Conservation (phyloP, 2,888 invertebrate genomes). For the Argyra leucocephala region DNA sequence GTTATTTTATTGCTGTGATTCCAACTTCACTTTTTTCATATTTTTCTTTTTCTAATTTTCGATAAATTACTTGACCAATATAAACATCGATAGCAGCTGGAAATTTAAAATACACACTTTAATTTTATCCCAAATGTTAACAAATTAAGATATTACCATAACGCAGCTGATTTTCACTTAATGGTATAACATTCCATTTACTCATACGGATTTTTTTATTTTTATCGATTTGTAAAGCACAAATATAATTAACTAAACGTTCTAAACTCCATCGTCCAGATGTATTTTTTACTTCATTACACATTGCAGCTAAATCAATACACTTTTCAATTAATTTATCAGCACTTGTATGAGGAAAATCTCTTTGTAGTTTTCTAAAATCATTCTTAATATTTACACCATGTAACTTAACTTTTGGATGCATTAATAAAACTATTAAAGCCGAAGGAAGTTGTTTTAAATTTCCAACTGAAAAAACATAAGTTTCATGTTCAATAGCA, state of each 20-base stretch:
- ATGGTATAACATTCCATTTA: conserved; percentile 51
- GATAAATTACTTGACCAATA: conserved; percentile 41
- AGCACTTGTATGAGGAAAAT: conserved; percentile 50
- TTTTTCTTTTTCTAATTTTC: conserved; percentile 29
- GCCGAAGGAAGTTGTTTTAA: conserved; percentile 50
- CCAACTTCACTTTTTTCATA: neutral
- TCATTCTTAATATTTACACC: conserved; percentile 58
- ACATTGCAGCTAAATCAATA: conserved; percentile 50
- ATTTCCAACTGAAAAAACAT: conserved; percentile 49
- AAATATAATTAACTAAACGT: conserved; percentile 47
- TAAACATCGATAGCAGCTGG: conserved; percentile 56
- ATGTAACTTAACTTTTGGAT: conserved; percentile 50
- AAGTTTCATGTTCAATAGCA: conserved; percentile 47
- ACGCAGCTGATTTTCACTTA: conserved; percentile 37
- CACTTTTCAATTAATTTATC: conserved; percentile 50
- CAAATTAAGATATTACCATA: neutral
- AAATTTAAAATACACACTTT: neutral
- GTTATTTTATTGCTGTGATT: neutral
- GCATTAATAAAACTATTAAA: conserved; percentile 47
- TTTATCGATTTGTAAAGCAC: conserved; percentile 48
- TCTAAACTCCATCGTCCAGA: conserved; percentile 54
- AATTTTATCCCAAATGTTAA: neutral
- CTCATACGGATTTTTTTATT: conserved; percentile 50
- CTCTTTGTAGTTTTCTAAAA: conserved; percentile 52
- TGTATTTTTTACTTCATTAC: conserved; percentile 47